A percentile compares a stretch with the other conserved stretches of the same genome.
These are phyloP conservation scores for Nomia melanderi DNA, from an alignment of 1,140 invertebrate species.

Conservation along the genomic window DNA sequence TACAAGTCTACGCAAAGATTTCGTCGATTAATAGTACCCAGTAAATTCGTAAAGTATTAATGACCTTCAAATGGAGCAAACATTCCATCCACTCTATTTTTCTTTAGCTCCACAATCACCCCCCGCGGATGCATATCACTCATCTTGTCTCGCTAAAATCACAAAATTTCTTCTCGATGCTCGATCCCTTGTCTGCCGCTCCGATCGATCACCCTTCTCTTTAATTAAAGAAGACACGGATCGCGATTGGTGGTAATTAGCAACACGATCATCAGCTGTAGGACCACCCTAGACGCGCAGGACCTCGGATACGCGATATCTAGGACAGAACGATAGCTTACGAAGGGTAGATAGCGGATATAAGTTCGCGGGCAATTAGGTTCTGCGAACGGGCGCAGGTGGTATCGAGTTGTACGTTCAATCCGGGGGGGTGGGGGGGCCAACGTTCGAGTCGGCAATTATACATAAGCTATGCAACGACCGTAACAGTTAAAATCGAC, in stretches of 20 bases:
- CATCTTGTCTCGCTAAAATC: too few relatives aligned
- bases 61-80: too few relatives aligned
- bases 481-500: conserved; percentile 10
- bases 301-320: conserved; percentile 30
- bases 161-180: neutral
- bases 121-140: too few relatives aligned
- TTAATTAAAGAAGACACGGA: conserved; percentile 29
- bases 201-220: conserved; percentile 18
- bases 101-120: too few relatives aligned
- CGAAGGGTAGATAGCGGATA: conserved; percentile 45
- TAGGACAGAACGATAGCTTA: conserved; percentile 49
- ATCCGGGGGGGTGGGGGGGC: neutral
- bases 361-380: conserved; percentile 48
- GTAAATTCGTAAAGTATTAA: too few relatives aligned
- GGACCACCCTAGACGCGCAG: conserved; percentile 34
- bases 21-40: too few relatives aligned
- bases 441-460: conserved; percentile 27
- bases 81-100: too few relatives aligned
- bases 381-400: conserved; percentile 61
- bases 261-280: conserved; percentile 35
- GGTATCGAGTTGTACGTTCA: conserved; percentile 40
- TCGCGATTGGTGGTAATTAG: conserved; percentile 51
- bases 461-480: conserved; percentile 32
- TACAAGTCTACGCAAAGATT: too few relatives aligned
- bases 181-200: neutral